Conservation (phyloP, 2,888 invertebrate species). For the Ceraclea dissimilis region DNA sequence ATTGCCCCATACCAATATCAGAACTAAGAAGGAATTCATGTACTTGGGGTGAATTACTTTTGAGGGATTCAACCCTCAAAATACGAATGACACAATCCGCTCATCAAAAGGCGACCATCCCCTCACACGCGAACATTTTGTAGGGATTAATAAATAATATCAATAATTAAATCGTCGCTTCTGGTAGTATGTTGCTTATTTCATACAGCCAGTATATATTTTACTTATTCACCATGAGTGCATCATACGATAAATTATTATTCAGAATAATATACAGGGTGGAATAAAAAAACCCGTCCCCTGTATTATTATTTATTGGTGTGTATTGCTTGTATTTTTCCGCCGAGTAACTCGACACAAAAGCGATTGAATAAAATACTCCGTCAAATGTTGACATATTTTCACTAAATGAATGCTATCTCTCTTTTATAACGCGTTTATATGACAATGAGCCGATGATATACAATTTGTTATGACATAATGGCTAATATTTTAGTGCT, state of each 20-base stretch:
- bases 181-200: neutral
- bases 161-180: neutral
- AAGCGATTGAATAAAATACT: slow-evolving; percentile 18
- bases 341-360: slow-evolving; percentile 22
- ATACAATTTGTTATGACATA: neutral
- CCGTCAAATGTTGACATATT: slow-evolving; percentile 25
- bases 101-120: neutral
- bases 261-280: neutral
- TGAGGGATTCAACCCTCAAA: slow-evolving; percentile 37
- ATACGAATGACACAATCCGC: slow-evolving; percentile 28
- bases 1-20: slow-evolving; percentile 35
- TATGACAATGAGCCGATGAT: neutral
- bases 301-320: neutral
- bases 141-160: too few species aligned
- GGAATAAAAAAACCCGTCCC: slow-evolving; percentile 14
- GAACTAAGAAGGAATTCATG: slow-evolving; percentile 23
- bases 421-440: neutral
- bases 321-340: slow-evolving; percentile 21
- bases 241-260: slow-evolving; percentile 11
- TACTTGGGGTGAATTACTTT: slow-evolving; percentile 24
- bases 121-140: neutral
- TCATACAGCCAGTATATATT: neutral
- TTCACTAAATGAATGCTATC: slow-evolving; percentile 19
- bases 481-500: neutral
- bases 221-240: slow-evolving; percentile 16